Evolutionary conservation across 1,140 invertebrate species (phyloP).

Genomic region (Diabrotica undecimpunctata): DNA sequence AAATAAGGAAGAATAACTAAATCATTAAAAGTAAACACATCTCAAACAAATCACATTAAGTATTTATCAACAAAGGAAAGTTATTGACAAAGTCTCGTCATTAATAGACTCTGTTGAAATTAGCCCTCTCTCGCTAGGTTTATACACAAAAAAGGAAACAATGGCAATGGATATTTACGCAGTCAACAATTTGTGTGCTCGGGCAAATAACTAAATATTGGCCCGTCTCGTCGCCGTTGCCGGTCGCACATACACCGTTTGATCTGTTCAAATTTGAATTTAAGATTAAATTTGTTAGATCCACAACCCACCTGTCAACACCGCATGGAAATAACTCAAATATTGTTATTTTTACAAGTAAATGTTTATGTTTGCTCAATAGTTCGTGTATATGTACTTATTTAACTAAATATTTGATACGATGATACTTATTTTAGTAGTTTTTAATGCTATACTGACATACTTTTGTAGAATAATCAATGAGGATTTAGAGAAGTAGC

Average conservation of each 20-base stretch:
- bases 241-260: conserved; percentile 34
- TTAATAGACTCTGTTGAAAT: conserved; percentile 18
- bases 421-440: not conserved
- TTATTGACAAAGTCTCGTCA: not conserved
- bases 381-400: conserved; percentile 20
- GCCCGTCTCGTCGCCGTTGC: conserved; percentile 34
- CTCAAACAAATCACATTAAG: not conserved
- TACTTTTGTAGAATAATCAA: too few relatives aligned
- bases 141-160: conserved; percentile 41
- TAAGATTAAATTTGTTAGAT: conserved; percentile 48
- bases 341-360: conserved; percentile 44
- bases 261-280: conserved; percentile 49
- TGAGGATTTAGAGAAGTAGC: too few relatives aligned
- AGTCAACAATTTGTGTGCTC: conserved; percentile 47
- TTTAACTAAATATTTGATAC: conserved; percentile 22
- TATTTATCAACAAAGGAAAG: not conserved
- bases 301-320: conserved; percentile 45
- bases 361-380: conserved; percentile 34
- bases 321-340: conserved; percentile 34
- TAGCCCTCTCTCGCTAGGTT: conserved; percentile 19
- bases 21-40: not conserved
- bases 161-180: conserved; percentile 42
- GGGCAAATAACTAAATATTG: conserved; percentile 48
- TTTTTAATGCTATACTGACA: not conserved
- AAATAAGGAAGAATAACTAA: not conserved